These are phyloP conservation scores for Procambarus virginalis DNA, from an alignment of 1,140 invertebrate species.

Conservation along the genomic window DNA sequence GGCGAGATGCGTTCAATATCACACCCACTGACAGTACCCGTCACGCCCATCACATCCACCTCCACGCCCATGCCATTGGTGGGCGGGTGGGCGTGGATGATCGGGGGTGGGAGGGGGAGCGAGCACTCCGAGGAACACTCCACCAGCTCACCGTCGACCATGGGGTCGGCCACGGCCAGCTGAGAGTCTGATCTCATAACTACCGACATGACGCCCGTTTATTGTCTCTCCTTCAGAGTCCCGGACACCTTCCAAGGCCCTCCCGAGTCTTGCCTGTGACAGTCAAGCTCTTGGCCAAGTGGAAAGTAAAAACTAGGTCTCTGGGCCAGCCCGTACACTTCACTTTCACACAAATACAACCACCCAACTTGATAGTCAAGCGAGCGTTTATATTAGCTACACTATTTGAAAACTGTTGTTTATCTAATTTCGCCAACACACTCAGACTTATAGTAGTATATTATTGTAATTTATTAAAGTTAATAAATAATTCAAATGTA, in stretches of 20 bases:
- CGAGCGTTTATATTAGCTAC: constrained; percentile 29
- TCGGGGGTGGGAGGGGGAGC: constrained; percentile 27
- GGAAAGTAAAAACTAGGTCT: constrained; percentile 65
- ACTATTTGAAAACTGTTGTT: not conserved
- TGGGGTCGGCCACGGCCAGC: constrained; percentile 26
- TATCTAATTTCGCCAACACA: not conserved
- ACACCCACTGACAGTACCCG: constrained; percentile 36
- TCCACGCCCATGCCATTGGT: constrained; percentile 36
- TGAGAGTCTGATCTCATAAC: constrained; percentile 38
- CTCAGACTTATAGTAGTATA: not conserved
- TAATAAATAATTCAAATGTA: not conserved
- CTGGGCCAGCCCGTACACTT: constrained; percentile 60
- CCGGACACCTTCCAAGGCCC: constrained; percentile 54
- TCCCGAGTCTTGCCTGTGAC: constrained; percentile 55
- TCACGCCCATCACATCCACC: constrained; percentile 22
- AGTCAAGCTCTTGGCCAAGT: constrained; percentile 60
- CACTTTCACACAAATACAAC: constrained; percentile 66
- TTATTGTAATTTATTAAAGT: not conserved
- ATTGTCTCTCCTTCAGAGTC: constrained; percentile 41
- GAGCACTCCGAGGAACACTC: constrained; percentile 42
- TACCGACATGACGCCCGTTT: constrained; percentile 54
- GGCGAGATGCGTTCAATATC: constrained; percentile 52
- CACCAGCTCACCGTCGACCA: constrained; percentile 36
- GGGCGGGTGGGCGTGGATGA: constrained; percentile 41
- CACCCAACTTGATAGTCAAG: constrained; percentile 55